A percentile compares a stretch with the other conserved stretches of the same genome.
These are phyloP conservation scores for Beroe forskalii DNA, from an alignment of 37 sponge, comb jelly and placozoan species.

Conservation along the genomic window DNA sequence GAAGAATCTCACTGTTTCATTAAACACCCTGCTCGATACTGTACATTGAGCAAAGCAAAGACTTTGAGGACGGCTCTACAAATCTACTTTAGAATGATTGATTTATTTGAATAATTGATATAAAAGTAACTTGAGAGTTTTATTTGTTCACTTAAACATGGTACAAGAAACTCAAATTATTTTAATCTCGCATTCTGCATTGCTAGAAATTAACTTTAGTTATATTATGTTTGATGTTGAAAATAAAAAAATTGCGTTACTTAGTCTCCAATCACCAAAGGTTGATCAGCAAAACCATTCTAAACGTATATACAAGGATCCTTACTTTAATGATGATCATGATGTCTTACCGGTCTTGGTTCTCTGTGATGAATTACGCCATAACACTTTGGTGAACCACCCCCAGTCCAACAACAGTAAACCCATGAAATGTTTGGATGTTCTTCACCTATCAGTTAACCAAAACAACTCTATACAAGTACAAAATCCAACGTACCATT, in stretches of 20 bases:
- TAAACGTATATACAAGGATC: too few relatives aligned
- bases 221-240: background rate
- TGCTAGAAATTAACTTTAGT: background rate
- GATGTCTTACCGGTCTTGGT: background rate
- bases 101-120: too few relatives aligned
- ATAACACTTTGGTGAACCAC: background rate
- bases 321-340: too few relatives aligned
- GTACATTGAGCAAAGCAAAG: conserved; percentile 22
- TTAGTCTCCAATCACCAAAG: too few relatives aligned
- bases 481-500: background rate
- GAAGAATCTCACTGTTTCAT: background rate
- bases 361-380: background rate
- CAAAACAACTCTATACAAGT: background rate
- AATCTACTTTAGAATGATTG: background rate
- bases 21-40: background rate
- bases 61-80: conserved; percentile 1
- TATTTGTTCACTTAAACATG: background rate
- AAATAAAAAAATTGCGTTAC: too few relatives aligned
- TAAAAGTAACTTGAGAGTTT: too few relatives aligned
- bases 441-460: background rate
- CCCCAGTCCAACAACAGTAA: too few relatives aligned
- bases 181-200: background rate
- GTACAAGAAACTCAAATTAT: background rate
- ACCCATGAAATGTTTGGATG: background rate
- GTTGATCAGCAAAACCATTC: too few relatives aligned